Base-by-base conservation (phyloP, 1,140 invertebrate species). In the Drosophila ogumai region DNA sequence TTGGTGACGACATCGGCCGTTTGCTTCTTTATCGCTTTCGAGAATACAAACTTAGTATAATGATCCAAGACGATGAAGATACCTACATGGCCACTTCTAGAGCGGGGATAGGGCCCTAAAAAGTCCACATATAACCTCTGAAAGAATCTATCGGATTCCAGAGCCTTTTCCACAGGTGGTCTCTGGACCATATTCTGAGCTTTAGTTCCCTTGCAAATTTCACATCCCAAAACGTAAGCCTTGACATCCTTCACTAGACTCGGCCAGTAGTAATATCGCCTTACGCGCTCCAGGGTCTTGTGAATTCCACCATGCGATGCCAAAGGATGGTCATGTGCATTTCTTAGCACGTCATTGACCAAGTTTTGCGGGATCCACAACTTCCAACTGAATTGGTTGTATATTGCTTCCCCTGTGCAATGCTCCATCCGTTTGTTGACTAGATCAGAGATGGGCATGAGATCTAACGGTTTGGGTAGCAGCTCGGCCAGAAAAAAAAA, bases 181-280 rank as follows among this genome's bases (percentile, higher is more conserved):
- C 61, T 58, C 6, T 61, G 19, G 0, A 22, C 3, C 6, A 12
- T n/a, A 34, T 78, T 80, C 6, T 57, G 60, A 3, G 52, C n/a
- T 10, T 73, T 63, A 2, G 38, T 52, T 0, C 3, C 12, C 22
- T 78, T 78, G 12, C 75, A 74, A 0, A 28, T 40, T 0, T 57
- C 36, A 40, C 75, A 68, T 2, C 4, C 25, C 6, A 38, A 22
- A 8, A 68, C 25, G n/a, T 68, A 73, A 0, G 32, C 9, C 19
- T 50, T 59, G 0, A 75, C 56, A 22, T 73, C 55, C 7, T 36
- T 10, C 0, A 65, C 59, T 6, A 76, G 28, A 10, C 59, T 17
- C 8, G 49, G 75, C 65, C 56, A 78, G 15, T 31, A 67, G 1
- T 56, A 65, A 56, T 44, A 56, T 3, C 41, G 36, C 10, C 63